Conservation (phyloP, 2,797 vertebrate genomes). For the Rachycentron canadum region DNA sequence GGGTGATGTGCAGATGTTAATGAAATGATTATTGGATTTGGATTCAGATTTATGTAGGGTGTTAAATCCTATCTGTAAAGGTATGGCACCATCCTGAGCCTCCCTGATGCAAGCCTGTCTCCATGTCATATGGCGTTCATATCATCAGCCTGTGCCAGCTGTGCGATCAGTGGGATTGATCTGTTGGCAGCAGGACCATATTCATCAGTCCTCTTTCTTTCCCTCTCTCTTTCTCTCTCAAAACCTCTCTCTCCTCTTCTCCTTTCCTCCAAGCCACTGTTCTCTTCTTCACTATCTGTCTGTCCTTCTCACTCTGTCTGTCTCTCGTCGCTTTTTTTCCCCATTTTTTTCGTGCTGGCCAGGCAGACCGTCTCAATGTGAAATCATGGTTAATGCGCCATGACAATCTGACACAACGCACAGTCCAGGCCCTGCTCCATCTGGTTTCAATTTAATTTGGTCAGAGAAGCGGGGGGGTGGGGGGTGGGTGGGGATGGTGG, state of each 20-base stretch:
- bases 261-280: slow-evolving; percentile 41
- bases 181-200: slow-evolving; percentile 74
- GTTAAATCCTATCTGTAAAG: slow-evolving; percentile 72
- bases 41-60: slow-evolving; percentile 68
- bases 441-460: slow-evolving; percentile 90
- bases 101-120: slow-evolving; percentile 65
- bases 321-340: slow-evolving; percentile 55
- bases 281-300: slow-evolving; percentile 36
- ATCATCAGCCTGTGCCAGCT: slow-evolving; percentile 80
- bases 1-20: slow-evolving; percentile 67
- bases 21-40: slow-evolving; percentile 72
- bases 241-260: slow-evolving; percentile 31
- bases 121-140: slow-evolving; percentile 74
- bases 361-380: slow-evolving; percentile 76
- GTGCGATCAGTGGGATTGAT: slow-evolving; percentile 82
- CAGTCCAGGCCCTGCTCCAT: slow-evolving; percentile 81
- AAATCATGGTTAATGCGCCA: slow-evolving; percentile 82
- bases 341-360: slow-evolving; percentile 52
- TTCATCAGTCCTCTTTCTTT: slow-evolving; percentile 65
- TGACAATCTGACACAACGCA: slow-evolving; percentile 83
- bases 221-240: slow-evolving; percentile 34
- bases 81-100: slow-evolving; percentile 72
- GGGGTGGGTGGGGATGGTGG: slow-evolving; percentile 45
- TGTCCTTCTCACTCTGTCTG: slow-evolving; percentile 57
- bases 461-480: slow-evolving; percentile 62